These are phyloP conservation scores for Brachyistius frenatus DNA, from an alignment of 2,113 vertebrate species.

Conservation along the genomic window DNA sequence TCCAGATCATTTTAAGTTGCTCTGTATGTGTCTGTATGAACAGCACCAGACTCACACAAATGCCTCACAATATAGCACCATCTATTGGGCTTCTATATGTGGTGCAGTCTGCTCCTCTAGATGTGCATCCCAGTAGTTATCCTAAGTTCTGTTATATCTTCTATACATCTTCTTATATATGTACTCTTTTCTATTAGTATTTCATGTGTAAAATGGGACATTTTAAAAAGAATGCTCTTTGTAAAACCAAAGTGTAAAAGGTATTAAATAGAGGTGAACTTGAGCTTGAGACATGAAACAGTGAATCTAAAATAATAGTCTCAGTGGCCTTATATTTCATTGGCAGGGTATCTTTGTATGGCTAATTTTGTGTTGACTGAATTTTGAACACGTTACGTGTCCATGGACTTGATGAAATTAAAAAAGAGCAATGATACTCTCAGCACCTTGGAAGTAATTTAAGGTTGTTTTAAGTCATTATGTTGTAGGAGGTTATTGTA, in stretches of 20 bases:
- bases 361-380: neutral
- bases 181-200: no score
- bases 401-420: neutral
- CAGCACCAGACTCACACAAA: constrained; percentile 35
- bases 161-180: no score
- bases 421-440: neutral
- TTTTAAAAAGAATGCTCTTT: neutral
- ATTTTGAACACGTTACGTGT: neutral
- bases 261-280: neutral
- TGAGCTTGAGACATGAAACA: neutral
- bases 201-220: no score
- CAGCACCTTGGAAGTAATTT: neutral
- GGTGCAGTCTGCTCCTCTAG: constrained; percentile 53
- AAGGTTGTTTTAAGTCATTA: neutral
- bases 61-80: constrained; percentile 76
- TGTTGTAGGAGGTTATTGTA: neutral
- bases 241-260: neutral
- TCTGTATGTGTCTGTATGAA: neutral
- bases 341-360: neutral
- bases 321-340: neutral
- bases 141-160: no score
- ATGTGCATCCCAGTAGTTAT: neutral
- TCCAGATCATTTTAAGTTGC: constrained; percentile 1
- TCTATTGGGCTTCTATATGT: constrained; percentile 74
- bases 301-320: neutral